Evolutionary conservation across 2,888 invertebrate species (phyloP).

Genomic region (Cecidostiba fungosa): DNA sequence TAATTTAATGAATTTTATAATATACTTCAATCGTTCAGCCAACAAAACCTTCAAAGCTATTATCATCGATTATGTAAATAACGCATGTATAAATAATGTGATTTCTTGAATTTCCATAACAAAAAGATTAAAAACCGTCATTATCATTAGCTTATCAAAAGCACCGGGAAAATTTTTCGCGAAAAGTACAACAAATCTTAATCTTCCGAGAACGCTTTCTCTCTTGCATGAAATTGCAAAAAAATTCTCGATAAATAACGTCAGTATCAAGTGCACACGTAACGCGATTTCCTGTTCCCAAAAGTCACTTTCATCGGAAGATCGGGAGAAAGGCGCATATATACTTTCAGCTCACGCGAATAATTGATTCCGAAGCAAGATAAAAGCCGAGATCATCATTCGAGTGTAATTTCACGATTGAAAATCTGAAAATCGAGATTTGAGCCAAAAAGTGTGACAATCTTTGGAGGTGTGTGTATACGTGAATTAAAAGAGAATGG

Average conservation of each 20-base stretch:
- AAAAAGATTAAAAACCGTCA: too few relatives aligned
- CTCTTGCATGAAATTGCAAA: neutral
- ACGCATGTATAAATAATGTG: too few relatives aligned
- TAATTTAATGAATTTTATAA: too few relatives aligned
- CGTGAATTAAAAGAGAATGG: neutral
- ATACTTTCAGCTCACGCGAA: neutral
- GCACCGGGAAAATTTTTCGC: neutral
- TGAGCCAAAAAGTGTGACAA: neutral
- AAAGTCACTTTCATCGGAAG: constrained; percentile 21
- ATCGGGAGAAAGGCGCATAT: neutral
- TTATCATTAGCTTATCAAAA: too few relatives aligned
- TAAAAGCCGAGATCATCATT: too few relatives aligned
- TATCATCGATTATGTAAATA: too few relatives aligned
- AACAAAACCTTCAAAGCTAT: too few relatives aligned
- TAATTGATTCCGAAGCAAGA: neutral
- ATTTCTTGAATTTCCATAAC: too few relatives aligned
- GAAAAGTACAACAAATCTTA: neutral
- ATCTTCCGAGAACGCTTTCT: neutral
- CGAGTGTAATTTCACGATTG: too few relatives aligned
- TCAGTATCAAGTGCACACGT: neutral
- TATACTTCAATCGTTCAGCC: too few relatives aligned
- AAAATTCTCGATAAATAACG: neutral
- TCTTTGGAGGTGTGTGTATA: neutral
- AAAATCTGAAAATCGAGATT: too few relatives aligned
- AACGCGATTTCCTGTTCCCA: neutral